Evolutionary conservation across 2,888 invertebrate genomes (phyloP).

Genomic region (Linyphia triangularis): DNA sequence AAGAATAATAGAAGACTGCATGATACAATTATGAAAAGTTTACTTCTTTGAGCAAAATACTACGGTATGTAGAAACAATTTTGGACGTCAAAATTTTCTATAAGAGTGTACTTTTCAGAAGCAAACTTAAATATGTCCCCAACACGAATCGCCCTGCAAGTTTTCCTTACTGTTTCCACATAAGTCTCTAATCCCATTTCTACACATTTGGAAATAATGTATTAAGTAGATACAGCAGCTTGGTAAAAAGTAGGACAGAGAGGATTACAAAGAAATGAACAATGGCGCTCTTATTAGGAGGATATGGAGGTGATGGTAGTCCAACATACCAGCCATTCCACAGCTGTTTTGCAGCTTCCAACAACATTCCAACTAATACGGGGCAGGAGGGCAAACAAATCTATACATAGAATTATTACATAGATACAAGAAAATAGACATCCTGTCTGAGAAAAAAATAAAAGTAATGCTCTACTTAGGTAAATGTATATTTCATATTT

Average conservation of each 20-base stretch:
- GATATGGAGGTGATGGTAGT: background rate
- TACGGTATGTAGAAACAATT: too few relatives aligned
- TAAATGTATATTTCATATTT: too few relatives aligned
- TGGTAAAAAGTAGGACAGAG: background rate
- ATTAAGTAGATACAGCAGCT: background rate
- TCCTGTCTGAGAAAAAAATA: too few relatives aligned
- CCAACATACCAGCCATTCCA: background rate
- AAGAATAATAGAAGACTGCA: too few relatives aligned
- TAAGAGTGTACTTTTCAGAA: too few relatives aligned
- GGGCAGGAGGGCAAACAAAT: background rate
- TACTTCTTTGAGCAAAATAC: too few relatives aligned
- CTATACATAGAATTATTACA: background rate
- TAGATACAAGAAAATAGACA: background rate
- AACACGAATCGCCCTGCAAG: too few relatives aligned
- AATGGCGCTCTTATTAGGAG: background rate
- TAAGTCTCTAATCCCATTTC: background rate
- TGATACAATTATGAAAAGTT: too few relatives aligned
- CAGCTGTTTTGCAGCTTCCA: background rate
- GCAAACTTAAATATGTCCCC: too few relatives aligned
- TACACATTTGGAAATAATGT: background rate
- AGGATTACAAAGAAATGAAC: background rate
- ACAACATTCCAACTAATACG: background rate
- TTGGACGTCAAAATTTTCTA: too few relatives aligned
- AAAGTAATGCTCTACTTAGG: too few relatives aligned
- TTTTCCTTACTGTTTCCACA: background rate